Evolutionary conservation across 35 echinoderm and acorn worm species (phyloP), one percentile per base, ranked within the genome.

Genomic region (Stichopus chloronotus): DNA sequence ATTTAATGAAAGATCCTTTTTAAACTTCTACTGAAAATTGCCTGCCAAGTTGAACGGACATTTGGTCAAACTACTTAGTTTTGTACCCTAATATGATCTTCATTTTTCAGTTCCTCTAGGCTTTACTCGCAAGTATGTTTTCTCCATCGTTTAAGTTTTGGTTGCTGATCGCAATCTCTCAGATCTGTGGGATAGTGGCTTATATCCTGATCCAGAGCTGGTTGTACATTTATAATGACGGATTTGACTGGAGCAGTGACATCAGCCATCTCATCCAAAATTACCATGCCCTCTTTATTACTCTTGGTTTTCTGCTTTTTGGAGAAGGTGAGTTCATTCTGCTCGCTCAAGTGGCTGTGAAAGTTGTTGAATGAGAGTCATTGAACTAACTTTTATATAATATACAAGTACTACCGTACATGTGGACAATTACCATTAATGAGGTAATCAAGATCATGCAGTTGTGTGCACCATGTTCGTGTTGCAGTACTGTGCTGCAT

Each of bases 211-310:
- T 89, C 11, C 87, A 89, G 43, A 89, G 59, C 59, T 89, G 87
- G 87, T 25, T 89, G 20, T 24, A 89, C 52, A 89, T 63, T 3
- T 89, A 89, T 24, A 89, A 65, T 43, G 87, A 55, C 71, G 87
- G 87, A 4, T 89, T 89, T 54, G 65, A 89, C 9, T 89, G 87
- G 87, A 72, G 54, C 52, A 89, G 87, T 54, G 65, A 74, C 19
- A 16, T 54, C 65, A 89, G 87, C 4, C 59, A 72, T 30, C 87
- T 71, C 4, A 74, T 89, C 25, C 87, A 89, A 55, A 89, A 89
- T 89, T 89, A 72, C 52, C 87, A 89, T 53, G 87, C 87, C 24
- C 87, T 89, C 59, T 89, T 89, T 16, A 89, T 89, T 59, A 30
- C 60, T 8, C 87, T 89, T 17, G 87, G 87, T 4, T 89, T 89